These are phyloP conservation scores for Botia kubotai DNA, from an alignment of 2,797 vertebrate genomes.

Conservation along the genomic window DNA sequence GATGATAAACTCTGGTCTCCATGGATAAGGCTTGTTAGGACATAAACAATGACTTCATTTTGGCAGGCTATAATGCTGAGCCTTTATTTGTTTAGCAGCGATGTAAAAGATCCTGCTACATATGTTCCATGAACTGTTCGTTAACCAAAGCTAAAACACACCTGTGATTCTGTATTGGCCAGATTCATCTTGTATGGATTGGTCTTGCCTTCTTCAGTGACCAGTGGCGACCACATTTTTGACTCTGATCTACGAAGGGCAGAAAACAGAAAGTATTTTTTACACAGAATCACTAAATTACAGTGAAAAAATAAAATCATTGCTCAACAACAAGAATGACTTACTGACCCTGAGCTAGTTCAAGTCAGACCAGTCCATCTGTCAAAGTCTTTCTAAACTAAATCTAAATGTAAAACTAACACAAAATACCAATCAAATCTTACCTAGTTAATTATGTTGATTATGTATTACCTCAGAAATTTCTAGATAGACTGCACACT, in stretches of 20 bases:
- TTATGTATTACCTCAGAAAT: not conserved
- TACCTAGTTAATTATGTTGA: too few species aligned
- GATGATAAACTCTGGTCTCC: constrained; percentile 80
- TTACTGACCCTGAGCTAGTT: too few species aligned
- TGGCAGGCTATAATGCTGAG: constrained; percentile 64
- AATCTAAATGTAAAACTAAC: too few species aligned
- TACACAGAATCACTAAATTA: not conserved
- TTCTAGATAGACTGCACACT: not conserved
- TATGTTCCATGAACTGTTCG: constrained; percentile 16
- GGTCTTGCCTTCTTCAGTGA: constrained; percentile 88
- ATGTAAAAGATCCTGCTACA: constrained; percentile 55
- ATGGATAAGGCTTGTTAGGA: constrained; percentile 81
- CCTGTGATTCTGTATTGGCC: constrained; percentile 86
- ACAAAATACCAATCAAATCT: too few species aligned
- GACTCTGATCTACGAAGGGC: constrained; percentile 83
- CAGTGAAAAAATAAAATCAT: not conserved
- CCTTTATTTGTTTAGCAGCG: constrained; percentile 64
- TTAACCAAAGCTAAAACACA: constrained; percentile 57
- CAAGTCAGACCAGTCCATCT: too few species aligned
- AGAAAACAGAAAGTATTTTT: constrained; percentile 7
- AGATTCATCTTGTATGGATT: constrained; percentile 98
- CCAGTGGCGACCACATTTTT: constrained; percentile 94
- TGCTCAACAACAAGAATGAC: too few species aligned
- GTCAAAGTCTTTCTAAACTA: too few species aligned
- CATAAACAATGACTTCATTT: constrained; percentile 83